Conservation (phyloP, 2,797 vertebrate species). For the Psittacula derbiana region DNA sequence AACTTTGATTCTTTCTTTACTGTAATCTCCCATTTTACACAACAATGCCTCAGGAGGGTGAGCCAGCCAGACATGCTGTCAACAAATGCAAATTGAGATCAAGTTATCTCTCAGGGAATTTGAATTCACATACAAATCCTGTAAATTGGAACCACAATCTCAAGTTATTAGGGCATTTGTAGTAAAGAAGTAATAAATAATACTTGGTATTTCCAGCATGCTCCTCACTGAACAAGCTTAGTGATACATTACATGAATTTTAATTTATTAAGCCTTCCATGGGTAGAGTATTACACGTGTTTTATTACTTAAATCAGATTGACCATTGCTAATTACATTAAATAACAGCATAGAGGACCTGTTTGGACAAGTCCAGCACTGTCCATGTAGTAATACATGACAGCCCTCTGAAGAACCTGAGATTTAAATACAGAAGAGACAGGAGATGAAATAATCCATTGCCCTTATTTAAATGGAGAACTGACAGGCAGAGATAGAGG, state of each 20-base stretch:
- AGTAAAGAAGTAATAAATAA: conserved; percentile 37
- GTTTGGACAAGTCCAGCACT: background rate
- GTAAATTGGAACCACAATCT: conserved; percentile 35
- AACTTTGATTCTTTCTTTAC: conserved; percentile 40
- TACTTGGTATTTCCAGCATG: background rate
- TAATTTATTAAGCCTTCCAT: conserved; percentile 29
- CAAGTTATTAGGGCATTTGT: background rate
- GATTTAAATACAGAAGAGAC: background rate
- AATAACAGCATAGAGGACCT: background rate
- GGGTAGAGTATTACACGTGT: background rate
- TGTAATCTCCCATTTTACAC: conserved; percentile 49
- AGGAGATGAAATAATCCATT: background rate
- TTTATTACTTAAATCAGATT: background rate
- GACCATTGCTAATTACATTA: background rate
- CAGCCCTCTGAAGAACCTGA: background rate
- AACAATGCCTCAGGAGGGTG: background rate
- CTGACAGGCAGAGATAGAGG: background rate
- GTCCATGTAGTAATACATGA: background rate
- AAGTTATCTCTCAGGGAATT: conserved; percentile 17
- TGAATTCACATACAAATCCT: conserved; percentile 27
- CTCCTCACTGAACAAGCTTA: background rate
- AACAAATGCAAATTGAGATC: conserved; percentile 53
- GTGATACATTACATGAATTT: background rate
- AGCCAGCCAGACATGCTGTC: conserved; percentile 18
- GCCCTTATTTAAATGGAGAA: background rate